Percentiles rank a stretch among this genome's conserved stretches.
phyloP scores from a whole-genome alignment of 2,888 invertebrate genomes.

The Agrilus cyanescens region DNA sequence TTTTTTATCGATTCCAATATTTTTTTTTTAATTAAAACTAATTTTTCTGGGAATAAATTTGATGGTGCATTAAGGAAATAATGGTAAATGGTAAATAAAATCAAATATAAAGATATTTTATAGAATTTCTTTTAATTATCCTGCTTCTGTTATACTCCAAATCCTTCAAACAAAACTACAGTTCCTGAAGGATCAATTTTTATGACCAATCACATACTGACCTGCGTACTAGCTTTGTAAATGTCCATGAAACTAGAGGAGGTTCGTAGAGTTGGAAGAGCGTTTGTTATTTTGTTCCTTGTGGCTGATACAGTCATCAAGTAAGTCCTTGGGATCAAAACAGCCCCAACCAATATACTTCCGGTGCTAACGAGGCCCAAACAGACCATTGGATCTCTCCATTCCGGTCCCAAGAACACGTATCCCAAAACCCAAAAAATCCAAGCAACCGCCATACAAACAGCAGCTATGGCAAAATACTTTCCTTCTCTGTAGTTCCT shows the following conservation, averaged over 20 bases:
- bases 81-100: no score
- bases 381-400: conserved; percentile 48
- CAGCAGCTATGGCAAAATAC: conserved; percentile 42
- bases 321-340: conserved; percentile 59
- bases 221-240: conserved; percentile 32
- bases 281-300: conserved; percentile 45
- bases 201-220: conserved; percentile 13
- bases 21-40: no score
- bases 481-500: conserved; percentile 58
- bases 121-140: no score
- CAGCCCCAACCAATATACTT: conserved; percentile 46
- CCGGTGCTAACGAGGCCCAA: conserved; percentile 50
- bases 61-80: no score
- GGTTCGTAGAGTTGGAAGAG: conserved; percentile 38
- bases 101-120: no score
- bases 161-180: not conserved
- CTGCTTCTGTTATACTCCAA: not conserved
- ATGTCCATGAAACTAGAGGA: conserved; percentile 37
- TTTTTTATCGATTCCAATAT: no score
- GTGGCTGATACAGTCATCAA: conserved; percentile 53
- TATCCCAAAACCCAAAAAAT: conserved; percentile 46
- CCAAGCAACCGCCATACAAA: conserved; percentile 46
- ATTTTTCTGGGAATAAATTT: no score
- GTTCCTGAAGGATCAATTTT: not conserved
- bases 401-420: conserved; percentile 38